Evolutionary conservation across 2,888 invertebrate genomes (phyloP), one percentile per base, ranked within the genome.

Genomic region (Frankliniella fusca): DNA sequence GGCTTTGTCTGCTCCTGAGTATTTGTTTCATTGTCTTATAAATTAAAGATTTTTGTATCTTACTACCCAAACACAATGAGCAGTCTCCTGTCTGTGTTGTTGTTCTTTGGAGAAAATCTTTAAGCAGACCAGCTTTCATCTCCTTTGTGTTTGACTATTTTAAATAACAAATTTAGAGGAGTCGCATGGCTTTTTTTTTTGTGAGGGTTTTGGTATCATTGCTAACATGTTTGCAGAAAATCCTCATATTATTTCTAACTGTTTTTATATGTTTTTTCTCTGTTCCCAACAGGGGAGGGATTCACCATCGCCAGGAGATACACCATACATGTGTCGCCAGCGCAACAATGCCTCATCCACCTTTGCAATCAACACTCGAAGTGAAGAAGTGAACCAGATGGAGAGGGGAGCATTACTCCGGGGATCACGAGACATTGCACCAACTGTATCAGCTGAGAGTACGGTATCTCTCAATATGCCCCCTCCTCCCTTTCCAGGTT

Each of bases 301-400:
- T 84, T 90, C 94, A 82, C 94, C 94, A 23, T 94, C 95, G 10
- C 95, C 95, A 18, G 92, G 92, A 81, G 93, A 93, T 85, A 94
- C 95, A 28, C 95, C 95, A 65, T 95, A 94, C 87, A 89, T 94
- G 87, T 95, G 95, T 87, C 91, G 95, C 83, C 95, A 95, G 87
- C 90, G 95, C 83, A 94, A 91, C 87, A 92, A 92, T 87, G 91
- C 91, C 23, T 90, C 91, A 20, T 82, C 82, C 61, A 83, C 83
- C 80, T 82, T 82, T 38, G 38, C 38, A 38, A 38, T 38, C 80
- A 80, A 82, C 28, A 83, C 81, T 48, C 81, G 83, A 9, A 76
- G 83, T 61, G 84, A 88, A 83, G 89, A 89, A 84, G 86, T 89
- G 85, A 89, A 88, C 85, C 90, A 90, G 84, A 89, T 90, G 88